Evolutionary conservation across 2,797 vertebrate species (phyloP), one percentile per base, ranked within the genome.

Genomic region (Natrix natrix): DNA sequence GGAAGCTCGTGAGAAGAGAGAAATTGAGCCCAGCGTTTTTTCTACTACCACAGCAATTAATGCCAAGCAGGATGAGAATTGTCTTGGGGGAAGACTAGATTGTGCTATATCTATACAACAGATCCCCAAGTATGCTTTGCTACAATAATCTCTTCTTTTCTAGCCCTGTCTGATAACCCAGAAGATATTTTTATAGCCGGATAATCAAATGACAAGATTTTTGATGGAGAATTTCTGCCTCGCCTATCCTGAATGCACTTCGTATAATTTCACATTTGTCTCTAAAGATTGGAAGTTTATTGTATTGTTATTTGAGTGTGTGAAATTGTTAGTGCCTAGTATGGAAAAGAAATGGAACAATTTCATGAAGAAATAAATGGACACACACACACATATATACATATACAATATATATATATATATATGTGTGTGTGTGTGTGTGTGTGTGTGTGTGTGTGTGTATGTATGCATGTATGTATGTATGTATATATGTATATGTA

Each of bases 181-280:
- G 32, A 83, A 61, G 11, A 8, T 1, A n/a, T 91, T 91, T 56
- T 88, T 8, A 52, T 89, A 32, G 26, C 55, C 20, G 87, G n/a
- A 54, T 24, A 37, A 60, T 8, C 69, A 20, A 90, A 55, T 8
- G 94, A 37, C 4, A 54, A 28, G n/a, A 66, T 0, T 0, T 95
- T 90, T 86, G 90, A 55, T 78, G 37, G 1, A 0, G 0, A 32
- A 28, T 88, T 26, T 88, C 59, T 89, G 93, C 66, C 52, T 37
- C 59, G 90, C 96, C 89, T 90, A 89, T 93, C 94, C 59, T 92
- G 4, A 89, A 93, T 90, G n/a, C 32, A 92, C 92, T 95, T 95
- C 92, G 90, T 48, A 86, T 90, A 87, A 32, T n/a, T 91, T 8
- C 91, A 32, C 14, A 86, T 28, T 93, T 94, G 86, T 60, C 92